Base-by-base conservation (phyloP, 92 coral and sea anemone genomes). In the Bergia sp. region DNA sequence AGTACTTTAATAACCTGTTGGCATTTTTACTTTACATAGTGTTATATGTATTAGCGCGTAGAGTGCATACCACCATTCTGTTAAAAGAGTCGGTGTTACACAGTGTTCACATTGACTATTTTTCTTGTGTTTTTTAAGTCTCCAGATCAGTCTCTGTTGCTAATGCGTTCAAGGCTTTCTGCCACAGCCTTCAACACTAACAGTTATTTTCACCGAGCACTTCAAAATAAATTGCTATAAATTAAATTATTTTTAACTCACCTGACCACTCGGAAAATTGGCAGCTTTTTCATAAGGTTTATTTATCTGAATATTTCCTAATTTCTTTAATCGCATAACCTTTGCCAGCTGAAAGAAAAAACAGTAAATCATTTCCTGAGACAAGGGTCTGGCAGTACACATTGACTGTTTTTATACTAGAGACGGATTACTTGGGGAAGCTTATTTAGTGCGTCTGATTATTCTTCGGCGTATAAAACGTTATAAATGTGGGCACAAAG, bases 271-370 rank as follows among this genome's bases (percentile, higher is more conserved):
- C 12, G 96, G 93, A 64, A 88, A 95, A 78, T 41, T 83, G 45
- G 89, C 85, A 15, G 95, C 95, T 82, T 95, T 95, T 82, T 95
- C 96, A 85, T 61, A 93, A 21, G 96, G 96, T 73, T 95, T 95
- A 77, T 94, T 82, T 1, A 95, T 85, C 84, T 89, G 95, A 16
- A 95, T 86, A 77, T 90, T 81, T 49, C 92, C 92, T 2, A 87
- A 82, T 61, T 95, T 95, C 91, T 95, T 95, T 76, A 95, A 53
- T 41, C 98, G 89, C 74, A 95, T 50, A 11, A 93, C 86, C 65
- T 95, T 95, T 77, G 98, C 98, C 69, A 94, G 93, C 98, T 95
- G 80, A 3, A 5, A 45, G 15, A 66, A 3, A n/a, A 47, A 29
- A 8, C 39, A 53, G 16, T 0, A 53, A 53, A 12, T 10, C 18